Evolutionary conservation across 2,113 vertebrate genomes (phyloP).

Genomic region (Megatriorchis doriae): DNA sequence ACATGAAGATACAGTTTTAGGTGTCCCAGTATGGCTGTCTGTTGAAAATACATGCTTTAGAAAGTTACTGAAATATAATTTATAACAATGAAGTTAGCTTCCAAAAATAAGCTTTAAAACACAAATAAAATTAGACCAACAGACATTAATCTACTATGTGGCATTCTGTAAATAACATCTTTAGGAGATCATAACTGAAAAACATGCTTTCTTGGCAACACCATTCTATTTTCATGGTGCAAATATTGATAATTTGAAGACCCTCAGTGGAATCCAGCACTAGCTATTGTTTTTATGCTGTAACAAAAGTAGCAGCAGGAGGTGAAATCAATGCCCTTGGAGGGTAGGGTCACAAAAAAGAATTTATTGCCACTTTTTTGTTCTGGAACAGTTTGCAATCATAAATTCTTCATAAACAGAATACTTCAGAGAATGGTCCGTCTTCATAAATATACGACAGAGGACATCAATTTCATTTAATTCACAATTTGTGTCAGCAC

Average conservation of each 20-base stretch:
- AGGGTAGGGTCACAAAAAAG: constrained; percentile 87
- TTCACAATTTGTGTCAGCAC: constrained; percentile 99
- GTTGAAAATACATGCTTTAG: constrained; percentile 1
- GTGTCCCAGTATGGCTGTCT: background rate
- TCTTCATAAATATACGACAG: constrained; percentile 97
- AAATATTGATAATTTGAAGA: constrained; percentile 89
- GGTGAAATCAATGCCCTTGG: constrained; percentile 90
- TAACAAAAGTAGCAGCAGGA: constrained; percentile 88
- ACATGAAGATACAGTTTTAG: constrained; percentile 12
- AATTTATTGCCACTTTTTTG: constrained; percentile 95
- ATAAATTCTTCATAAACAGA: constrained; percentile 97
- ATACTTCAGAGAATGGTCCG: constrained; percentile 94
- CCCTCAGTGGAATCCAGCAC: constrained; percentile 79
- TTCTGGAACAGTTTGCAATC: constrained; percentile 94
- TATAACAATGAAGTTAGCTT: constrained; percentile 43
- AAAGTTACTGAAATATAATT: constrained; percentile 45
- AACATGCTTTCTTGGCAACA: constrained; percentile 68
- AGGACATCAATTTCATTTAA: constrained; percentile 99
- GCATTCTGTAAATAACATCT: constrained; percentile 63
- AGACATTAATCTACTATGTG: constrained; percentile 55
- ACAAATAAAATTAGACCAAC: constrained; percentile 70
- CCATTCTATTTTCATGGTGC: constrained; percentile 75
- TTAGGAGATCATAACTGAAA: constrained; percentile 66
- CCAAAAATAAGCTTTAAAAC: constrained; percentile 63
- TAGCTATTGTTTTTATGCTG: constrained; percentile 85